Evolutionary conservation across 2,888 invertebrate genomes (phyloP), one percentile per base, ranked within the genome.

Genomic region (Nipponacmea schrenckii): DNA sequence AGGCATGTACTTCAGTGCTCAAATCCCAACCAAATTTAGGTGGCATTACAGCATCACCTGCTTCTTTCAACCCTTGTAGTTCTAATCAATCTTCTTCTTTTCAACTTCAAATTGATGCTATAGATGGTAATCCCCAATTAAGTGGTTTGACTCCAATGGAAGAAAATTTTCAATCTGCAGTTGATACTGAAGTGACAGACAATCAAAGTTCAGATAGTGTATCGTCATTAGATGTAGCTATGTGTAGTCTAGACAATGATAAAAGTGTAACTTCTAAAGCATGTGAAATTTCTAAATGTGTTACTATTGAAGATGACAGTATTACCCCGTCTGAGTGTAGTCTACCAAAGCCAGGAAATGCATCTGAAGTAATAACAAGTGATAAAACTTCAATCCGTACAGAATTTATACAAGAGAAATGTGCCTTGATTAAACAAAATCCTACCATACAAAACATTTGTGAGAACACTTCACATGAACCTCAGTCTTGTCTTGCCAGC

Each of bases 261-360:
- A 20, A 56, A 12, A 56, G 10, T 56, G 20, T 20, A 64, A 31
- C 66, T 31, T 45, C 20, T 26, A 39, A 48, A 65, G 39, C 62
- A 39, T 62, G 63, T 24, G 44, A 68, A 39, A 68, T 68, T 15
- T 15, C 46, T 27, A 56, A 45, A 31, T 44, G 63, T n/a, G 50
- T 46, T 46, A 71, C 68, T 68, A 62, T 68, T 63, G 64, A 71
- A 39, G 71, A 72, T 20, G 56, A 64, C 26, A 72, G 64, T 46
- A 72, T 62, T 44, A 45, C 64, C 45, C 24, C 56, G n/a, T 69
- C 72, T 62, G 68, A 64, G 31, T 45, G 68, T 20, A 69, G 72
- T 65, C 68, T 62, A 45, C 65, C 64, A 5, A 62, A 69, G 24
- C 65, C 69, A 26, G 56, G 56, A 65, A 56, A 56, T 20, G 56